These are phyloP conservation scores for Aradophagus sp. DNA, from an alignment of 1,140 invertebrate genomes.

Conservation along the genomic window DNA sequence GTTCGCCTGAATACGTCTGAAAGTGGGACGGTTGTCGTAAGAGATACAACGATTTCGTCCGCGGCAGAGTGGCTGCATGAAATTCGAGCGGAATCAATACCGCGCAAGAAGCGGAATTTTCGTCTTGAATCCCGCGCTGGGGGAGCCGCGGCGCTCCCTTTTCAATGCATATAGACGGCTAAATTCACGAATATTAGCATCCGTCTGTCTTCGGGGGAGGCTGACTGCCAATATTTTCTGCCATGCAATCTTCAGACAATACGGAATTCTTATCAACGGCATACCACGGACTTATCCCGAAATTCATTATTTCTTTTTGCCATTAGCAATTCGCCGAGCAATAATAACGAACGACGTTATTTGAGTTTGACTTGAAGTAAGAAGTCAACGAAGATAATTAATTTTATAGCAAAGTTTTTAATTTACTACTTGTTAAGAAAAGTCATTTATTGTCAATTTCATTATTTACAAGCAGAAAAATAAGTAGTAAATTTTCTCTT, in stretches of 20 bases:
- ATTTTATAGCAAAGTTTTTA: no score
- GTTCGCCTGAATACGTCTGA: slow-evolving; percentile 39
- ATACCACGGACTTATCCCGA: no score
- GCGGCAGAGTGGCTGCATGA: slow-evolving; percentile 41
- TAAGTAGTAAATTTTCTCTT: no score
- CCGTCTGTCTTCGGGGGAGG: slow-evolving; percentile 37
- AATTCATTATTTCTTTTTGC: no score
- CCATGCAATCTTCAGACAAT: slow-evolving; percentile 50
- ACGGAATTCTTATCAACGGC: slow-evolving; percentile 27
- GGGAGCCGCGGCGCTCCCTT: slow-evolving; percentile 39
- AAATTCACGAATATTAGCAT: slow-evolving; percentile 55
- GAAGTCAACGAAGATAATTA: no score
- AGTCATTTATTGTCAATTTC: no score
- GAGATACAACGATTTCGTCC: slow-evolving; percentile 48
- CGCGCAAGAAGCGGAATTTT: slow-evolving; percentile 55
- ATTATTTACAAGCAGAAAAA: no score
- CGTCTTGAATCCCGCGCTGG: slow-evolving; percentile 50
- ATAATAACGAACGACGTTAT: no score
- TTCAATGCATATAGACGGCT: slow-evolving; percentile 45
- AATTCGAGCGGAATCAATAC: slow-evolving; percentile 55
- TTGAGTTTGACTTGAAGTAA: no score
- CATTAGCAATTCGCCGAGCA: no score
- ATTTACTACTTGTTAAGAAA: no score
- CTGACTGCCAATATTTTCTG: slow-evolving; percentile 49
- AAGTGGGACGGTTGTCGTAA: slow-evolving; percentile 51